Percentiles rank a stretch among this genome's conserved stretches.
Conservation (phyloP, 2,113 vertebrate genomes). For the Bubo scandiacus region DNA sequence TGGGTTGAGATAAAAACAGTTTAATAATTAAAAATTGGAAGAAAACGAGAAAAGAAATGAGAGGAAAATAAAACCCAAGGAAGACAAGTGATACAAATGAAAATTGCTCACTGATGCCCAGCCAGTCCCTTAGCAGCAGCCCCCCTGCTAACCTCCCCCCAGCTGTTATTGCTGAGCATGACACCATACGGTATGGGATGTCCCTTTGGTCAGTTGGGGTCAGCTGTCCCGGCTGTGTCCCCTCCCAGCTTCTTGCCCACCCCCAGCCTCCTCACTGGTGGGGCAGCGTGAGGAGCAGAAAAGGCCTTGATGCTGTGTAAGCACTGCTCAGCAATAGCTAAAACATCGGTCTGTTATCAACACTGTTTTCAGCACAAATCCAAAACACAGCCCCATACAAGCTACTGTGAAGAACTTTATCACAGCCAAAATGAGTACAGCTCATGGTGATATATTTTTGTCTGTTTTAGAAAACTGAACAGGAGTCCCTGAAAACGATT, state of each 20-base stretch:
- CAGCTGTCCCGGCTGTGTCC: neutral
- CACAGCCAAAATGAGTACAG: neutral
- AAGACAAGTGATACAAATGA: neutral
- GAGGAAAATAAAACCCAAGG: neutral
- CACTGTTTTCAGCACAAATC: neutral
- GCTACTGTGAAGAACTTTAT: neutral
- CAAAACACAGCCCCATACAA: accelerated
- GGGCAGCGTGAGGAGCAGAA: neutral
- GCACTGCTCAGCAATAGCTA: neutral
- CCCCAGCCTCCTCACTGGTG: neutral
- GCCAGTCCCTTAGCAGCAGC: accelerated
- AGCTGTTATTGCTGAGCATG: neutral
- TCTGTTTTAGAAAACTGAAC: neutral
- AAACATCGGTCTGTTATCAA: neutral
- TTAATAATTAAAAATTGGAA: neutral
- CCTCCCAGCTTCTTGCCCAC: neutral
- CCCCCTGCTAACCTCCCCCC: too few species aligned
- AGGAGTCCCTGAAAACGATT: neutral
- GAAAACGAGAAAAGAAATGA: neutral
- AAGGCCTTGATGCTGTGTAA: neutral
- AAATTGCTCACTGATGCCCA: neutral
- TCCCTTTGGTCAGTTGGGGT: neutral
- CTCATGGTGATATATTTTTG: neutral
- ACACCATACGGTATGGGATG: neutral
- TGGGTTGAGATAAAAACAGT: neutral